A percentile compares a stretch with the other conserved stretches of the same genome.
phyloP scores from a whole-genome alignment of 2,797 vertebrate genomes.

The Fratercula arctica region DNA sequence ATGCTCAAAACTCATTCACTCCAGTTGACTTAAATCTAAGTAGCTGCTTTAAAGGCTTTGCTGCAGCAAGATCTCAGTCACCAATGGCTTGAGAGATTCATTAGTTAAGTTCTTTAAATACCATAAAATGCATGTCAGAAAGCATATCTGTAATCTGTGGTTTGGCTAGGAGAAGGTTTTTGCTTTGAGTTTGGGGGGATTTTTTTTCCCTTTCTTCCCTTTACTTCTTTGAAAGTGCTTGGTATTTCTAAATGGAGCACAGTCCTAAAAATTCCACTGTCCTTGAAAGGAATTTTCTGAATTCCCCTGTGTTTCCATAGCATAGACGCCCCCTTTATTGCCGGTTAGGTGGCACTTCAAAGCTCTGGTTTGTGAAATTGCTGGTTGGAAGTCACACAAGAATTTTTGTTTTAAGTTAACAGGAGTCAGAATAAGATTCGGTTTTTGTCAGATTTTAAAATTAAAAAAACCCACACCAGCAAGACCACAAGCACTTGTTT shows the following conservation, averaged over 20 bases:
- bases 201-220: slow-evolving; percentile 3
- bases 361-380: slow-evolving; percentile 32
- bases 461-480: not conserved
- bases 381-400: slow-evolving; percentile 20
- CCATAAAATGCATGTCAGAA: slow-evolving; percentile 4
- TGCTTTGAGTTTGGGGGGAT: slow-evolving; percentile 18
- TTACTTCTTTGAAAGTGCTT: slow-evolving; percentile 2
- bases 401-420: slow-evolving; percentile 34
- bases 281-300: slow-evolving; percentile 33
- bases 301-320: slow-evolving; percentile 12
- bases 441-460: slow-evolving; percentile 4
- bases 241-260: slow-evolving; percentile 20
- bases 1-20: not conserved
- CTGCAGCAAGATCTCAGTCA: not conserved
- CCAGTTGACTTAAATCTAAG: slow-evolving; percentile 4
- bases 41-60: slow-evolving; percentile 27
- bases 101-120: slow-evolving; percentile 42
- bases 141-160: not conserved
- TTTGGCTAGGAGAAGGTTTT: slow-evolving; percentile 12
- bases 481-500: slow-evolving; percentile 24
- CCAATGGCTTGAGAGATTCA: not conserved
- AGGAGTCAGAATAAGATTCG: slow-evolving; percentile 15
- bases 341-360: slow-evolving; percentile 32
- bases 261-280: slow-evolving; percentile 30
- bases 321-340: not conserved